Evolutionary conservation across 2,888 invertebrate species (phyloP).

Genomic region (Arge pagana): DNA sequence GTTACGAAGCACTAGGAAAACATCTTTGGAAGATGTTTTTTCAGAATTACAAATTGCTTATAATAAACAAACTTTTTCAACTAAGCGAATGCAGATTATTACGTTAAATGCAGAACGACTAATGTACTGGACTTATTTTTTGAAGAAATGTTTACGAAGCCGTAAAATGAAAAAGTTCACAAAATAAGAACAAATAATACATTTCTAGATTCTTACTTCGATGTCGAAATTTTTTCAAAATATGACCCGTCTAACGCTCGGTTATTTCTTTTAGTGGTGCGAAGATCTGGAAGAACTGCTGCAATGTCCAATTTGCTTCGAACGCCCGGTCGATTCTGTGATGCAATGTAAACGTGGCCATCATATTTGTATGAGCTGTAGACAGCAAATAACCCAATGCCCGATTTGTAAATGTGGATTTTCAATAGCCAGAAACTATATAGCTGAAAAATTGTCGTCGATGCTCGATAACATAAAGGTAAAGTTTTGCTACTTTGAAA

Average conservation of each 20-base stretch:
- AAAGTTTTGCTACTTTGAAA: constrained; percentile 29
- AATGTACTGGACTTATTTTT: too few species aligned
- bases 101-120: too few species aligned
- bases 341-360: constrained; percentile 64
- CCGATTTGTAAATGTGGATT: constrained; percentile 63
- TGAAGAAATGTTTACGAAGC: too few species aligned
- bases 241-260: neutral
- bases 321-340: constrained; percentile 60
- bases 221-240: too few species aligned
- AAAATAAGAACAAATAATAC: too few species aligned
- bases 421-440: constrained; percentile 63
- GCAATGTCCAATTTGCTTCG: constrained; percentile 66
- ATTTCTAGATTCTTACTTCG: too few species aligned
- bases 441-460: constrained; percentile 62
- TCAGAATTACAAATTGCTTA: too few species aligned
- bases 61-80: too few species aligned
- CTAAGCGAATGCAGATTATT: too few species aligned
- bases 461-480: constrained; percentile 56
- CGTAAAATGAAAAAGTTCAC: too few species aligned
- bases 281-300: constrained; percentile 60
- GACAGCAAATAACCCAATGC: constrained; percentile 59
- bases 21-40: too few species aligned
- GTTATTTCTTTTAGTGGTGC: constrained; percentile 30
- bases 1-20: too few species aligned
- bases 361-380: constrained; percentile 63